Percentiles rank a stretch among this genome's conserved stretches.
Conservation (phyloP, 2,888 invertebrate genomes). For the Apamea epomidion region DNA sequence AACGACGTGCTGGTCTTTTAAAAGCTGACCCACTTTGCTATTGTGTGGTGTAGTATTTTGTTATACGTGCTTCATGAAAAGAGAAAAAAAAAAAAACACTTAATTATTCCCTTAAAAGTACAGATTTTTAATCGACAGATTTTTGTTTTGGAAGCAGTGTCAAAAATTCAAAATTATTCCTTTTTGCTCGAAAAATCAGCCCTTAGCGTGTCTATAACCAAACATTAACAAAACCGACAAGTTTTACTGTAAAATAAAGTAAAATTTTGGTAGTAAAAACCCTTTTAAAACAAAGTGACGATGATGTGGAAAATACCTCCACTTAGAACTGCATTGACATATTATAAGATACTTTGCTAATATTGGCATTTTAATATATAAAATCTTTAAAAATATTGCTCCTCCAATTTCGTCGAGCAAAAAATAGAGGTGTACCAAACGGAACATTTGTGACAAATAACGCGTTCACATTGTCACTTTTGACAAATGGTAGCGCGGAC, state of each 20-base stretch:
- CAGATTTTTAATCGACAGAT: too few species aligned
- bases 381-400: background rate
- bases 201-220: background rate
- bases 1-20: slow-evolving; percentile 41
- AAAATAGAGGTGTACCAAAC: slow-evolving; percentile 24
- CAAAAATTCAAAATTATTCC: too few species aligned
- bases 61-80: slow-evolving; percentile 1
- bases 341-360: background rate
- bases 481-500: slow-evolving; percentile 31
- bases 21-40: slow-evolving; percentile 44
- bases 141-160: too few species aligned
- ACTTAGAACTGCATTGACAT: background rate
- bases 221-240: background rate
- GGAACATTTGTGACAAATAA: slow-evolving; percentile 41
- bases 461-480: slow-evolving; percentile 32
- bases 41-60: slow-evolving; percentile 35
- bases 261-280: background rate
- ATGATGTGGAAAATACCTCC: background rate
- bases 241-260: background rate
- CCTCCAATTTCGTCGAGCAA: background rate
- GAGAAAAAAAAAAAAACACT: too few species aligned
- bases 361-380: background rate
- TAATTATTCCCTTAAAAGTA: too few species aligned
- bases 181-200: too few species aligned
- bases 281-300: slow-evolving; percentile 6